Evolutionary conservation across 2,113 vertebrate species (phyloP).

Genomic region (Acanthochromis polyacanthus): DNA sequence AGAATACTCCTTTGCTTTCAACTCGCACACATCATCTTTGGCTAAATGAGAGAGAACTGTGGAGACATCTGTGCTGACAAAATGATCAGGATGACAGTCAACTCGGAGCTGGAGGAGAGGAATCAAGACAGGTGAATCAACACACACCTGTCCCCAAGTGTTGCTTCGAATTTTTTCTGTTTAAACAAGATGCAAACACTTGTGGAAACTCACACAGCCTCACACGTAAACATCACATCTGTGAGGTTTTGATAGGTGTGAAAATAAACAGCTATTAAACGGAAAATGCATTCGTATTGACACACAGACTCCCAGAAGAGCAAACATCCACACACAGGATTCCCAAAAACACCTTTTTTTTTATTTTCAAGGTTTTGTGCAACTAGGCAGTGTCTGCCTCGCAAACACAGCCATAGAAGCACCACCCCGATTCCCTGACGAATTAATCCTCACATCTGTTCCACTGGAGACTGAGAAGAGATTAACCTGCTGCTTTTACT

Average conservation of each 20-base stretch:
- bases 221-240: not conserved
- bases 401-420: constrained; percentile 21
- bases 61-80: constrained; percentile 8
- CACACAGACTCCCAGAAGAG: not conserved
- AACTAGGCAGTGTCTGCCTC: not conserved
- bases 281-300: not conserved
- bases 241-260: not conserved
- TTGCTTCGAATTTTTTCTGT: not conserved
- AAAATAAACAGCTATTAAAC: not conserved
- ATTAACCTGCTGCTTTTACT: constrained; percentile 70
- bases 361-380: constrained; percentile 6
- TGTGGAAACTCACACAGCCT: constrained; percentile 12
- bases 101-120: not conserved
- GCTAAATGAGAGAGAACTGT: constrained; percentile 19
- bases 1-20: constrained; percentile 6
- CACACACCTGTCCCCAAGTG: constrained; percentile 35
- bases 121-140: not conserved
- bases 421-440: constrained; percentile 39
- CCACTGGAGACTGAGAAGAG: constrained; percentile 61
- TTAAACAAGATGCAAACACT: not conserved
- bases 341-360: not conserved
- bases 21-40: not conserved
- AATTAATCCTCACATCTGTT: constrained; percentile 78
- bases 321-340: not conserved
- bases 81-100: not conserved